These are phyloP conservation scores for Myocastor coypus DNA, from an alignment of 2,113 vertebrate genomes.

Conservation along the genomic window DNA sequence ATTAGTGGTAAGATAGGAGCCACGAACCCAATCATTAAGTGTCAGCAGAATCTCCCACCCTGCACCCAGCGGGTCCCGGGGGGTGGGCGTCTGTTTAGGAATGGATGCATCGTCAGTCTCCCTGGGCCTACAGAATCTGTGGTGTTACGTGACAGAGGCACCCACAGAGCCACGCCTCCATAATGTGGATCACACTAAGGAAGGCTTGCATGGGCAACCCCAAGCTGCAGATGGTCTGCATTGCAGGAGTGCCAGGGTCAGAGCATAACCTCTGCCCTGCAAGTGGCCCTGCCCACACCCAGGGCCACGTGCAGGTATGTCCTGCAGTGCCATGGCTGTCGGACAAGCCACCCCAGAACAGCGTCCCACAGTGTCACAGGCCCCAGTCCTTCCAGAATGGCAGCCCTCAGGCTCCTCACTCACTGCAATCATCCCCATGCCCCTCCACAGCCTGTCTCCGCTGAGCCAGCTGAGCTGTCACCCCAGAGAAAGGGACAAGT, in stretches of 20 bases:
- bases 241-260: background rate
- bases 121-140: background rate
- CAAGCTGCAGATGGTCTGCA: background rate
- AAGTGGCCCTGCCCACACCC: background rate
- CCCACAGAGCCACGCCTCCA: background rate
- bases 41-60: background rate
- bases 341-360: background rate
- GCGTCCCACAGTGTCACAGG: background rate
- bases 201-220: background rate
- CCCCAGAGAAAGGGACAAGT: background rate
- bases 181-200: background rate
- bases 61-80: background rate
- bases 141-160: background rate
- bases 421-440: background rate
- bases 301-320: background rate
- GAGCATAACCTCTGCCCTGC: too few species aligned
- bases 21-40: rapidly evolving
- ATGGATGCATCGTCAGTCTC: background rate
- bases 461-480: background rate
- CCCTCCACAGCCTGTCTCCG: background rate
- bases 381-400: background rate
- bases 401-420: background rate
- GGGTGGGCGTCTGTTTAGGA: background rate
- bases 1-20: background rate
- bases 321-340: background rate